Base-by-base conservation (phyloP, 2,888 invertebrate genomes). In the Thera obeliscata region DNA sequence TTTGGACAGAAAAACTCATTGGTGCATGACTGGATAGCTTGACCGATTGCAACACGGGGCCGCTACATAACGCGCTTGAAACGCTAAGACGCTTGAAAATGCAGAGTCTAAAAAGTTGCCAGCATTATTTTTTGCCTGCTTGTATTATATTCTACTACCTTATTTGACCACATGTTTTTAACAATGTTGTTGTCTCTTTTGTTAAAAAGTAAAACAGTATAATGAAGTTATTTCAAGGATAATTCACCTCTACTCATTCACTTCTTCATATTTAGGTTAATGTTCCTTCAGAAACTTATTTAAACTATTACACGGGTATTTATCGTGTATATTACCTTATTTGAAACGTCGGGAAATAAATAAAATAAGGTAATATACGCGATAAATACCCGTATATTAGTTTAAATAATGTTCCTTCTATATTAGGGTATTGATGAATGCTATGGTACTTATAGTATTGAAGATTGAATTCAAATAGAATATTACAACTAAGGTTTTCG, bases 401-500 rank as follows among this genome's bases (percentile, higher is more conserved):
- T 22, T 22, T 22, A 22, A 22, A 22, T 22, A 22, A 22, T 22
- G 22, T 1, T 22, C 12, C 38, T 56, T 60, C 36, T 48, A 48
- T 58, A n/a, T 57, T 49, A 46, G 43, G 9, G 9, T 57, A 22
- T 38, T 38, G 35, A 49, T 41, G 33, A 38, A 33, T 50, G 3
- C 22, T 52, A 56, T 56, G 35, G 11, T 61, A 64, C 60, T 67
- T 60, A 36, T 64, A 64, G 38, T 61, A 57, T 52, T 55, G 22
- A 36, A 66, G 36, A 43, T 22, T 22, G 22, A 43, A 61, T 61
- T 49, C 56, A 57, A 43, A 50, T 61, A 59, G 22, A 22, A 22
- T 22, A 22, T 22, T 22, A 22, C 35, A 49, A 49, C 48, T 61
- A 56, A 58, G 7, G 2, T 22, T 46, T 46, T 46, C 43, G 43